phyloP scores from a whole-genome alignment of 2,113 vertebrate species.

The Cricetomys ansorgei region DNA sequence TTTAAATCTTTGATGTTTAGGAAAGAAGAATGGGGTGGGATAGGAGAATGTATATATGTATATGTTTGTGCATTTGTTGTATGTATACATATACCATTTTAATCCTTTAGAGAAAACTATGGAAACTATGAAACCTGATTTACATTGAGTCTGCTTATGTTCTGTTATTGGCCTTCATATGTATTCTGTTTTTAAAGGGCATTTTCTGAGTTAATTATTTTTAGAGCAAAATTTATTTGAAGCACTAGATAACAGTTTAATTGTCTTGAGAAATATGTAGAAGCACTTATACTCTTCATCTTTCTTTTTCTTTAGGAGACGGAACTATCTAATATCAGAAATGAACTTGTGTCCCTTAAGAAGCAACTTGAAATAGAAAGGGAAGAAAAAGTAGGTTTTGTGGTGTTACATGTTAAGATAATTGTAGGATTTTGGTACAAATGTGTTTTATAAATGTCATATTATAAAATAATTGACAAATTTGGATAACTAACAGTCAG shows the following conservation, averaged over 20 bases:
- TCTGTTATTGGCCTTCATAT: not conserved
- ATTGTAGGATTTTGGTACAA: conserved; percentile 40
- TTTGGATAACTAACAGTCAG: conserved; percentile 6
- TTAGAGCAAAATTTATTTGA: conserved; percentile 30
- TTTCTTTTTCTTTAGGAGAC: conserved; percentile 87
- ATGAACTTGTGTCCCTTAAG: conserved; percentile 87
- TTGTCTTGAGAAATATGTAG: conserved; percentile 55
- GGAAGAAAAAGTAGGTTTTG: conserved; percentile 88
- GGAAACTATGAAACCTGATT: conserved; percentile 12
- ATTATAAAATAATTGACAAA: conserved; percentile 55
- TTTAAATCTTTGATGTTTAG: conserved; percentile 32
- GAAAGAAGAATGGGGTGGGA: not conserved
- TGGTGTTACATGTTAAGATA: conserved; percentile 33
- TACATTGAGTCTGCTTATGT: conserved; percentile 7
- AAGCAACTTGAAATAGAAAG: conserved; percentile 88
- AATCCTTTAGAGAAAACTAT: conserved; percentile 45
- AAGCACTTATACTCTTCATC: conserved; percentile 28
- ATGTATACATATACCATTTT: not conserved
- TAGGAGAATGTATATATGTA: not conserved
- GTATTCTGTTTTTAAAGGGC: not conserved
- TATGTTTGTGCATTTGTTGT: not conserved
- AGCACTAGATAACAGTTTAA: conserved; percentile 28
- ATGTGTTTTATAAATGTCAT: conserved; percentile 38
- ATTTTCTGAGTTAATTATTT: conserved; percentile 43
- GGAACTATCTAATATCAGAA: conserved; percentile 87